Conservation (phyloP, 1,140 invertebrate genomes). For the Teleopsis dalmanni region DNA sequence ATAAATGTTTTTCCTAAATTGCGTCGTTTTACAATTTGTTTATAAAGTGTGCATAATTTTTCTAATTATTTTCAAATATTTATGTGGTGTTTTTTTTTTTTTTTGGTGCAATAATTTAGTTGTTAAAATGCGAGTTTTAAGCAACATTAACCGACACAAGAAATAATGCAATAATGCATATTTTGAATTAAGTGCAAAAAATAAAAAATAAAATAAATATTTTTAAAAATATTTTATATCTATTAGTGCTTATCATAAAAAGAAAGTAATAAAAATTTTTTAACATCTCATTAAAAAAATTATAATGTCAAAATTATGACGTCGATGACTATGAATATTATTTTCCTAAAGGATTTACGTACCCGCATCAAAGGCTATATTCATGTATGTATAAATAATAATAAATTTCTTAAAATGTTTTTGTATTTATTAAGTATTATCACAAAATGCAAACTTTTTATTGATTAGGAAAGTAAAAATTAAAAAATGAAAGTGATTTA, state of each 20-base stretch:
- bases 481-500: too few species aligned
- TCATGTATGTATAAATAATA: constrained; percentile 31
- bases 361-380: constrained; percentile 42
- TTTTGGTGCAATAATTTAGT: not conserved
- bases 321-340: constrained; percentile 39
- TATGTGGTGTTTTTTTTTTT: not conserved
- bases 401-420: not conserved
- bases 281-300: not conserved
- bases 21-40: not conserved
- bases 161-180: not conserved
- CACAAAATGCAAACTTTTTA: too few species aligned
- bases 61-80: too few species aligned
- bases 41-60: not conserved
- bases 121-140: not conserved
- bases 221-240: not conserved
- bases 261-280: not conserved
- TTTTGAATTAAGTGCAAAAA: not conserved
- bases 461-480: too few species aligned
- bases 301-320: constrained; percentile 21
- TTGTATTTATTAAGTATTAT: too few species aligned
- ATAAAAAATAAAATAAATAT: not conserved
- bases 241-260: not conserved
- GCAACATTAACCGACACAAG: not conserved
- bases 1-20: not conserved
- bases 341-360: constrained; percentile 41